Conservation (phyloP, 2,797 vertebrate genomes). For the Neosilurus hyrtlii region DNA sequence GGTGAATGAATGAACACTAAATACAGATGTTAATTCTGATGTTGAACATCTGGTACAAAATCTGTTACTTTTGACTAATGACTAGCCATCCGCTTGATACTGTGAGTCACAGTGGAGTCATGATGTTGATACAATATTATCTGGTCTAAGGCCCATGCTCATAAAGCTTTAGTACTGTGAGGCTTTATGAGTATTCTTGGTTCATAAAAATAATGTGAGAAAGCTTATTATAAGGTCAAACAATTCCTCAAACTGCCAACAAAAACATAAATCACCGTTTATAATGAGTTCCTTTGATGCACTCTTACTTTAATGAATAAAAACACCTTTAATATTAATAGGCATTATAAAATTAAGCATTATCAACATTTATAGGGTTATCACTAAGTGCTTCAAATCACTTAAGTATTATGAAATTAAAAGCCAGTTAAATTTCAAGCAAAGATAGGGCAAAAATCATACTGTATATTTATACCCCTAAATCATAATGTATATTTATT, state of each 20-base stretch:
- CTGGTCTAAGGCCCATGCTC: background rate
- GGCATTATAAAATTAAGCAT: background rate
- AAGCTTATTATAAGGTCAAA: background rate
- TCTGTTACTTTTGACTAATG: background rate
- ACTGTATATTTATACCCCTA: too few relatives aligned
- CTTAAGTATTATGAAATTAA: background rate
- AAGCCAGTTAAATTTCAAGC: background rate
- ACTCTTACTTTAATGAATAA: background rate
- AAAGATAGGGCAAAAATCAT: background rate
- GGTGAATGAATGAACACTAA: background rate
- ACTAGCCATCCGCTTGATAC: background rate
- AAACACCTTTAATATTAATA: slow-evolving; percentile 5
- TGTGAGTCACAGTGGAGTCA: slow-evolving; percentile 1
- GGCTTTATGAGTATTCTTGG: slow-evolving; percentile 8
- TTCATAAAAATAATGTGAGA: slow-evolving; percentile 8
- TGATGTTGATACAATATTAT: background rate
- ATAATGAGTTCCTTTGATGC: background rate
- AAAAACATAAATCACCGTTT: background rate
- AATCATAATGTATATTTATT: background rate
- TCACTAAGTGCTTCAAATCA: background rate
- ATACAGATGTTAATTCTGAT: background rate
- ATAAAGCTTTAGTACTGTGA: slow-evolving; percentile 10
- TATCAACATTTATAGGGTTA: background rate
- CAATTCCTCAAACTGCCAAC: background rate
- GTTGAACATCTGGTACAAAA: slow-evolving; percentile 11